These are phyloP conservation scores for Rutilus rutilus DNA, from an alignment of 2,113 vertebrate species.

Conservation along the genomic window DNA sequence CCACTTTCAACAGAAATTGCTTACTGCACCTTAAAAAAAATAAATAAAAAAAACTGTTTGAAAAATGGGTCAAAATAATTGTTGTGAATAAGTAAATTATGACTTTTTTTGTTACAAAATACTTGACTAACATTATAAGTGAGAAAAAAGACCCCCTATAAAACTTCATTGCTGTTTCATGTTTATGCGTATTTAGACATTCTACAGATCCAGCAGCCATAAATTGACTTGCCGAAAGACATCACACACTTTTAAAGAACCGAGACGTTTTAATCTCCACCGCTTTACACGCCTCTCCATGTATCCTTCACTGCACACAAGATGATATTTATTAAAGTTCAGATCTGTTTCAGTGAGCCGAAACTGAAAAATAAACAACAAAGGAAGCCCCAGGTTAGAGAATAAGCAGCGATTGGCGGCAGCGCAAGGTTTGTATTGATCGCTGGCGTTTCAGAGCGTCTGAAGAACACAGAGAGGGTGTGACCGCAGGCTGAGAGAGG, in stretches of 20 bases:
- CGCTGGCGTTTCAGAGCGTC: conserved; percentile 13
- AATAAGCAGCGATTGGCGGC: neutral
- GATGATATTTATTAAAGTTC: conserved; percentile 42
- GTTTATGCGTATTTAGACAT: neutral
- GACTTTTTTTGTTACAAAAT: too few relatives aligned
- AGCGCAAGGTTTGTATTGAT: conserved; percentile 8
- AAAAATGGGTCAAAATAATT: too few relatives aligned
- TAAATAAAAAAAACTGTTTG: too few relatives aligned
- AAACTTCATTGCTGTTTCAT: neutral
- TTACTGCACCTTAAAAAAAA: too few relatives aligned
- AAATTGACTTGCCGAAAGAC: neutral
- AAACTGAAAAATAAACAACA: conserved; percentile 40
- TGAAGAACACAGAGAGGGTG: conserved; percentile 40
- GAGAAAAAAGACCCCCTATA: neutral
- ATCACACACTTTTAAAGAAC: conserved; percentile 1
- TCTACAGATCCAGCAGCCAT: neutral
- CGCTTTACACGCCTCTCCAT: neutral
- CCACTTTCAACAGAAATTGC: too few relatives aligned
- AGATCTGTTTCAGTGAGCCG: conserved; percentile 38
- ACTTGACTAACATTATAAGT: too few relatives aligned
- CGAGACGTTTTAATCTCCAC: neutral
- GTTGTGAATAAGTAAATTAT: too few relatives aligned
- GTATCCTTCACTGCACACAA: conserved; percentile 8
- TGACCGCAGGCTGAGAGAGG: conserved; percentile 37
- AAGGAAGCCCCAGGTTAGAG: conserved; percentile 41